A percentile compares a stretch with the other conserved stretches of the same genome.
Evolutionary conservation across 1,140 invertebrate species (phyloP).

Genomic region (Sitophilus oryzae): DNA sequence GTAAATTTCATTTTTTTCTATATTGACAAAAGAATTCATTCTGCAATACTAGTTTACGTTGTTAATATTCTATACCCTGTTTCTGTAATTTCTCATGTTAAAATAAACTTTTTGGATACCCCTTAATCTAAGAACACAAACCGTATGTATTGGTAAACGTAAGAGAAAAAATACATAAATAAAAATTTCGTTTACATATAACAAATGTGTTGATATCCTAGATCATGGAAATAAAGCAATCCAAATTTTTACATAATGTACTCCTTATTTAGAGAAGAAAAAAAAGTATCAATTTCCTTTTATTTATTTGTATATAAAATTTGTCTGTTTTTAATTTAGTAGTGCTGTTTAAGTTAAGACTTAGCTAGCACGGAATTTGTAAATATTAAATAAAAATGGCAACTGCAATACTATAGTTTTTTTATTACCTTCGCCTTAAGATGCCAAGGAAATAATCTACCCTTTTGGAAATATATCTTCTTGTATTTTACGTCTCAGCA

Average conservation of each 20-base stretch:
- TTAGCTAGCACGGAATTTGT: constrained; percentile 37
- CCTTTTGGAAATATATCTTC: no score
- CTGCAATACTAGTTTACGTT: background rate
- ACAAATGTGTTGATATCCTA: constrained; percentile 18
- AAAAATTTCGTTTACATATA: background rate
- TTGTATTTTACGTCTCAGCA: no score
- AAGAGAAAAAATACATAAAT: background rate
- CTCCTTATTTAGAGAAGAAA: constrained; percentile 18
- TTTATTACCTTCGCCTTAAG: background rate
- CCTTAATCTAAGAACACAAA: background rate
- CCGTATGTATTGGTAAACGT: background rate
- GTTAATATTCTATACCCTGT: background rate
- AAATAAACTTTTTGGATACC: background rate
- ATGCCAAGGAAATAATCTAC: no score
- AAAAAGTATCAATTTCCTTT: constrained; percentile 13
- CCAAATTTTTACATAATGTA: constrained; percentile 20
- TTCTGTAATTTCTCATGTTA: no score
- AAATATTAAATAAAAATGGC: constrained; percentile 37
- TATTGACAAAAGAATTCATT: background rate
- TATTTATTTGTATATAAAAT: constrained; percentile 35
- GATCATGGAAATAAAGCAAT: constrained; percentile 22
- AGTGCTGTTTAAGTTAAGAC: constrained; percentile 36
- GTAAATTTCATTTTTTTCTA: background rate
- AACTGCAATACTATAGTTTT: constrained; percentile 13
- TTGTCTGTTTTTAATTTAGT: constrained; percentile 32